Conservation (phyloP, 2,888 invertebrate species). For the Diaperis boleti region DNA sequence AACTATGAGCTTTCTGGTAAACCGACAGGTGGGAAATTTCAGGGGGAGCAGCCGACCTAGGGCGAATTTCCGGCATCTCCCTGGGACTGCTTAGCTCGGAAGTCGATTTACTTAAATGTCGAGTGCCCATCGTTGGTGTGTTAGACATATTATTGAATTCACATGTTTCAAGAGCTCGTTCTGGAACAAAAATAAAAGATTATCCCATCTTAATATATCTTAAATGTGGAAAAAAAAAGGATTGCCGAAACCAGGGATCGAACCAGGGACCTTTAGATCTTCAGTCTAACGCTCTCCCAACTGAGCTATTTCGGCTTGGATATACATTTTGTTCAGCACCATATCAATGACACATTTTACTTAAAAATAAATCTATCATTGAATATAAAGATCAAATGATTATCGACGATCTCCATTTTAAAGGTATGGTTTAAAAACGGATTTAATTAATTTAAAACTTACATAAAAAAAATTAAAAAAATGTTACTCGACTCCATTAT, state of each 20-base stretch:
- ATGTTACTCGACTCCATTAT: no score
- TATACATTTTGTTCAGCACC: background rate
- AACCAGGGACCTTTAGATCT: slow-evolving; percentile 70
- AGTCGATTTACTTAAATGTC: slow-evolving; percentile 85
- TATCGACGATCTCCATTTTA: no score
- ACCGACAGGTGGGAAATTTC: slow-evolving; percentile 76
- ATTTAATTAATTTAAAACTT: no score
- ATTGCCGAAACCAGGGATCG: slow-evolving; percentile 46
- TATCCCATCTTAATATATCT: background rate
- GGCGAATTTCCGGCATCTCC: slow-evolving; percentile 67
- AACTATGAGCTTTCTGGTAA: slow-evolving; percentile 85
- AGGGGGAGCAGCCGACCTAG: slow-evolving; percentile 69
- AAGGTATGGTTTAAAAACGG: no score
- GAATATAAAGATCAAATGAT: background rate
- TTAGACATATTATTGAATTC: slow-evolving; percentile 59
- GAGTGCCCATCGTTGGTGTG: slow-evolving; percentile 64
- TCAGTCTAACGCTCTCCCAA: slow-evolving; percentile 82
- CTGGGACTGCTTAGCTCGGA: slow-evolving; percentile 81
- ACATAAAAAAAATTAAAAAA: no score
- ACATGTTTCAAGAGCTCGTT: slow-evolving; percentile 63
- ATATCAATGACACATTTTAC: background rate
- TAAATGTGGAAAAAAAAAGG: slow-evolving; percentile 15
- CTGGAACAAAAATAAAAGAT: slow-evolving; percentile 55
- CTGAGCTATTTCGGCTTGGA: slow-evolving; percentile 43
- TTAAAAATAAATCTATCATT: background rate